Base-by-base conservation (phyloP, 2,888 invertebrate genomes). In the Agrochola litura region DNA sequence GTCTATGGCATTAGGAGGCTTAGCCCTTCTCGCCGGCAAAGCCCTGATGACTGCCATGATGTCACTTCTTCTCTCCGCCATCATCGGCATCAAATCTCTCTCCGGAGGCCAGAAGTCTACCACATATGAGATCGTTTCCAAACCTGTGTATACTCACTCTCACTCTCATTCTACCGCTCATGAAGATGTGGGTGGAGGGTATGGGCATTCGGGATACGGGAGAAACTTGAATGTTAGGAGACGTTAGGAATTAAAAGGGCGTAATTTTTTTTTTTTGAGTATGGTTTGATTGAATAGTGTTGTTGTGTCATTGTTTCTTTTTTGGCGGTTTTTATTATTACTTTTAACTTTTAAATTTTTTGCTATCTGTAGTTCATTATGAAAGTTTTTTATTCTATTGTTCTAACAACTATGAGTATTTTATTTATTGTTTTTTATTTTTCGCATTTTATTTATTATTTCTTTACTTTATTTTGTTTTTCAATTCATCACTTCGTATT, bases 61-160 rank as follows among this genome's bases (percentile, higher is more conserved):
- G 97, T 98, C 98, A 0, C 96, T 98, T 0, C 97, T 98, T 85
- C 94, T 98, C 0, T 98, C 98, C 0, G 98, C 98, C 0, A 97
- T 98, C 81, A 97, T 98, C 76, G 98, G 98, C 0, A 95, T 98
- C 76, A 98, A 98, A 90, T 97, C 98, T 0, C 93, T 98, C 30
- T 97, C 98, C 1, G 97, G 97, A 6, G 98, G 98, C 1, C 97
- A 97, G 82, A 98, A 98, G 90, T 97, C 98, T 16, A 98, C 98
- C 14, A 98, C 98, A 0, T 98, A 98, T 91, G 98, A 98, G 94
- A 98, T 98, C 81, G 98, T 98, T 12, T 98, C 98, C 63, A 98
- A 98, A 88, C 98, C 98, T 0, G 96, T 98, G 0, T 98, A 98
- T 92, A 97, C 97, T 1, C 98, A 98, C 46, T 96, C 97, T 8